Base-by-base conservation (phyloP, 2,113 vertebrate genomes). In the Serinus canaria region DNA sequence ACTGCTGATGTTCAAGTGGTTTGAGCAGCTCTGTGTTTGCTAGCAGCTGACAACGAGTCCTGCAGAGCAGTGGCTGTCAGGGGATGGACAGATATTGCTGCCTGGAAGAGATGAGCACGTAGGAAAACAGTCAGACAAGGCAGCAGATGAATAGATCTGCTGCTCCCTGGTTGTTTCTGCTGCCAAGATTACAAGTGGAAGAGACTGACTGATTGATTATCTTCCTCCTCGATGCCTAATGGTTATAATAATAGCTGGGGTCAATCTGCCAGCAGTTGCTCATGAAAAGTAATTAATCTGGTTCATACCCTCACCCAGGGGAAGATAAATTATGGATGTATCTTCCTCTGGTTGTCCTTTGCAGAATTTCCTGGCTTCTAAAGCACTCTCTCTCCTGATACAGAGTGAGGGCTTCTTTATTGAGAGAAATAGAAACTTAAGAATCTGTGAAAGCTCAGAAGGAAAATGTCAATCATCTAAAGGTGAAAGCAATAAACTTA, bases 201-300 rank as follows among this genome's bases (percentile, higher is more conserved):
- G 64, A 74, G 64, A 77, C 41, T 91, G 92, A 91, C 55, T 90
- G 94, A 95, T 64, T 90, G 67, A 95, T 94, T 76, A 46, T 44
- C 69, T 83, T 70, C 88, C 46, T 86, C 35, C 33, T 39, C 27
- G 4, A 93, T 75, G 50, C 52, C 90, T 94, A 94, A 93, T 90
- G 76, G 80, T 63, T 94, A 47, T 75, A 90, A 90, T 96, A 94
- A 95, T 74, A 93, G 76, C 68, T 89, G 91, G 64, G 86, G 89
- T 96, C 89, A 90, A 90, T 55, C 90, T 93, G 83, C 64, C 75
- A 88, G 72, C 20, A 11, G 50, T 31, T 90, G 72, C 56, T 96
- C 68, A 47, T 53, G 68, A 52, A 58, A 90, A 86, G 92, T 95
- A 94, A 95, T 95, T 97, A 92, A 95, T 92, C 89, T 96, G 68